Percentiles rank a stretch among this genome's conserved stretches.
Conservation (phyloP, 1,140 invertebrate species). For the Lordiphosa mommai region DNA sequence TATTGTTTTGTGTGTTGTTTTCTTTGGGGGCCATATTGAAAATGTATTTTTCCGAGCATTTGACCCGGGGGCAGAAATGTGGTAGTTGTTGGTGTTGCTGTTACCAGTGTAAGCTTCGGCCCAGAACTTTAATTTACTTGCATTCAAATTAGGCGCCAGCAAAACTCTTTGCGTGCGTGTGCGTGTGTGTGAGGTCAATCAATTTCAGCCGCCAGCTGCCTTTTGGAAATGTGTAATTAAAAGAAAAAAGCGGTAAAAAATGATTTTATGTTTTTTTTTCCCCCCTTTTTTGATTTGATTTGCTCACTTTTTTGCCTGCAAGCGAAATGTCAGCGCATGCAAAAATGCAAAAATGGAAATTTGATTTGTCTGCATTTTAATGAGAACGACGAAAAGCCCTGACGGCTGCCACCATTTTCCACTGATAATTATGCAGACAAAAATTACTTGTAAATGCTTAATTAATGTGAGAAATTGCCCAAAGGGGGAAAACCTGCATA, state of each 20-base stretch:
- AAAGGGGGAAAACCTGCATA: conserved; percentile 8
- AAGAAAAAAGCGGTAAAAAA: conserved; percentile 18
- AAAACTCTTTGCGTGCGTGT: not conserved
- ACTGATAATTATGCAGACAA: conserved; percentile 54
- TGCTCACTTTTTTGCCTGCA: not conserved
- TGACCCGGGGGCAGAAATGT: conserved; percentile 21
- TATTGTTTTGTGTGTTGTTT: not conserved
- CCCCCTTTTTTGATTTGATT: conserved; percentile 2
- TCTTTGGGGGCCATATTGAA: conserved; percentile 6
- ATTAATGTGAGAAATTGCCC: conserved; percentile 4
- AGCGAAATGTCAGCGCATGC: conserved; percentile 1
- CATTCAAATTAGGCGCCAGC: not conserved
- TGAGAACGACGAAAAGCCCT: conserved; percentile 40
- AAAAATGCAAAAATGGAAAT: conserved; percentile 40
- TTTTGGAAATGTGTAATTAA: conserved; percentile 60
- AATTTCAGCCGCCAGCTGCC: conserved; percentile 34
- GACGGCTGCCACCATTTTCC: not conserved
- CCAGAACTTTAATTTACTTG: not conserved
- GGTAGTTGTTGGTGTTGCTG: not conserved
- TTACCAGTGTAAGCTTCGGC: not conserved
- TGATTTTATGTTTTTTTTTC: conserved; percentile 37
- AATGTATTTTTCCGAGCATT: conserved; percentile 13
- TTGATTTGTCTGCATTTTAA: conserved; percentile 70
- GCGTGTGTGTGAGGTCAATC: conserved; percentile 27
- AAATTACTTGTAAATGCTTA: conserved; percentile 22